Evolutionary conservation across 2,797 vertebrate species (phyloP), one percentile per base, ranked within the genome.

Genomic region (Poecile montanus): DNA sequence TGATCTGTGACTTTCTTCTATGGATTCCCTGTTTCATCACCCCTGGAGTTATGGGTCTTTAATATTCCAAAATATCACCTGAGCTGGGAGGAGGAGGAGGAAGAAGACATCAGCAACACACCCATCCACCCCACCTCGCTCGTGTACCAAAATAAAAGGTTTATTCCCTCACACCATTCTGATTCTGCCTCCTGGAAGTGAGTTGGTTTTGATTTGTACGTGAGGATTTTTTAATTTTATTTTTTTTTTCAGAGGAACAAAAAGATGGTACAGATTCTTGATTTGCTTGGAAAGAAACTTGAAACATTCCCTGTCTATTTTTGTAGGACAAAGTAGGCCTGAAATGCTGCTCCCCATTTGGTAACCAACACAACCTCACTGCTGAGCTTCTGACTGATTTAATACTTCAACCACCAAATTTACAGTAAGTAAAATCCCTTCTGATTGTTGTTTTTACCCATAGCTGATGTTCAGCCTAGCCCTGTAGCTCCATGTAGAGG

Each of bases 301-400:
- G 38, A 75, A 74, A 57, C 11, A 10, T 67, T 76, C 38, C 75
- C 1, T 36, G 11, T 19, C 40, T 65, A 13, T 57, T 84, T 87
- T 76, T 81, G 45, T 4, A 9, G 20, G 42, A 3, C 26, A 56
- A 26, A 32, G 26, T 12, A 11, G 12, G 32, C 20, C 61, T 63
- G 60, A 89, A 86, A n/a, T 21, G 16, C 85, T 85, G 30, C 30
- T 83, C 61, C 23, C 7, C 3, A 0, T 48, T 66, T 82, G 51
- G 45, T 57, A 81, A 74, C n/a, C 21, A 50, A 11, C 22, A 63
- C 13, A 98, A 97, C 87, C 96, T 98, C 60, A 97, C 97, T 92
- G 50, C 85, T 38, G 98, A 98, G 95, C 97, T 98, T 86, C 54
- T 71, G 48, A 38, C 36, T 14, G 10, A 22, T 85, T 62, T 63